Evolutionary conservation across 2,888 invertebrate species (phyloP), one percentile per base, ranked within the genome.

Genomic region (Hanleya hanleyi): DNA sequence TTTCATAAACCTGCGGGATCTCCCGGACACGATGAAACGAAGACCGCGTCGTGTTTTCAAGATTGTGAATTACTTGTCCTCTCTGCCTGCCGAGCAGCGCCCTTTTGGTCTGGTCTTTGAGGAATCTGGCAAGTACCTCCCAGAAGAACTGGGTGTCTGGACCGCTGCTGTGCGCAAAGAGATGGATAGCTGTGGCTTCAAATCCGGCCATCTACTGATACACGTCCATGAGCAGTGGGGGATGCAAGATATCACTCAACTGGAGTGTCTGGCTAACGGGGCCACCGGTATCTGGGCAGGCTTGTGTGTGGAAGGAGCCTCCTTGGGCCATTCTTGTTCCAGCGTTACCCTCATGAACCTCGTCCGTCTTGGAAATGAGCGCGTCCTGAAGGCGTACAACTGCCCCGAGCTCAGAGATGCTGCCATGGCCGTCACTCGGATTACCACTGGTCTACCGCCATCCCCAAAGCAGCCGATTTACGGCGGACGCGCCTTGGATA

Each of bases 171-270:
- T 76, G 29, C 33, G 73, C 6, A 47, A 67, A 33, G 32, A 70
- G 2, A 76, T 76, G 76, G 65, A 76, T 29, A 37, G 37, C 15
- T 50, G 68, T 62, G 33, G 70, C n/a, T 76, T 70, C 70, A 70
- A 73, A 33, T n/a, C n/a, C n/a, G 76, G 76, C 5, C 70, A 76
- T 29, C 70, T 76, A 3, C 69, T 76, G 22, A 70, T 76, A 6
- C 76, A 73, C 47, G 73, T 70, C n/a, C n/a, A n/a, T n/a, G n/a
- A n/a, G n/a, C n/a, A n/a, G n/a, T n/a, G n/a, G n/a, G n/a, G n/a
- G n/a, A n/a, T n/a, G n/a, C n/a, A n/a, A n/a, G n/a, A n/a, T n/a
- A n/a, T n/a, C n/a, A n/a, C n/a, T n/a, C n/a, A n/a, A n/a, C n/a
- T n/a, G n/a, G n/a, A n/a, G n/a, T n/a, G n/a, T n/a, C n/a, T n/a